These are phyloP conservation scores for Pseudomugil tenellus DNA, from an alignment of 2,797 vertebrate genomes.

Conservation along the genomic window DNA sequence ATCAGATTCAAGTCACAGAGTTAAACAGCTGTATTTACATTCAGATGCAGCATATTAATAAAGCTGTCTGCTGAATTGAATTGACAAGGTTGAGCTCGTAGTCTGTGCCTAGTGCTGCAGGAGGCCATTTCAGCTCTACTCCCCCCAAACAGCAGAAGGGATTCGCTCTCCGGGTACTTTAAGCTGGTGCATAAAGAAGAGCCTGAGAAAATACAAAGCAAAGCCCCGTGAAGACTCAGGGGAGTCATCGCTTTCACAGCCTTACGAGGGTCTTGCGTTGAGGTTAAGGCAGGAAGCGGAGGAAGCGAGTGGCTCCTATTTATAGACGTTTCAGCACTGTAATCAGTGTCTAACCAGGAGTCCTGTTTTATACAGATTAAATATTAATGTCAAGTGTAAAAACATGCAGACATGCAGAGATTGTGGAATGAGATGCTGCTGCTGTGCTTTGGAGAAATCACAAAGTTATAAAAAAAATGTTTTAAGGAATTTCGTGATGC, in stretches of 20 bases:
- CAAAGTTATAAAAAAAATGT: background rate
- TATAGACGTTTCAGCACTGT: slow-evolving; percentile 40
- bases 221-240: slow-evolving; percentile 37
- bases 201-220: slow-evolving; percentile 50
- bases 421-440: slow-evolving; percentile 25
- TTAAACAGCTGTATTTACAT: slow-evolving; percentile 63
- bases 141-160: slow-evolving; percentile 28
- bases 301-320: slow-evolving; percentile 43
- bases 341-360: slow-evolving; percentile 37
- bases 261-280: slow-evolving; percentile 34
- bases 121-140: slow-evolving; percentile 41
- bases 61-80: slow-evolving; percentile 59
- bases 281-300: slow-evolving; percentile 30
- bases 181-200: slow-evolving; percentile 52
- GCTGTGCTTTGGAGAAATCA: slow-evolving; percentile 11
- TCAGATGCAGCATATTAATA: slow-evolving; percentile 68
- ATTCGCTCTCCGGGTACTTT: slow-evolving; percentile 45
- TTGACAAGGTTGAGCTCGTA: slow-evolving; percentile 30
- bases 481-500: background rate
- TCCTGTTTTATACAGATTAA: slow-evolving; percentile 55
- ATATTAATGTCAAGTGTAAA: slow-evolving; percentile 60
- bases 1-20: slow-evolving; percentile 43
- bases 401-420: slow-evolving; percentile 36
- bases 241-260: slow-evolving; percentile 34
- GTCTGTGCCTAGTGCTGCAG: slow-evolving; percentile 49